Evolutionary conservation across 2,888 invertebrate species (phyloP).

Genomic region (Napeogenes sylphis): DNA sequence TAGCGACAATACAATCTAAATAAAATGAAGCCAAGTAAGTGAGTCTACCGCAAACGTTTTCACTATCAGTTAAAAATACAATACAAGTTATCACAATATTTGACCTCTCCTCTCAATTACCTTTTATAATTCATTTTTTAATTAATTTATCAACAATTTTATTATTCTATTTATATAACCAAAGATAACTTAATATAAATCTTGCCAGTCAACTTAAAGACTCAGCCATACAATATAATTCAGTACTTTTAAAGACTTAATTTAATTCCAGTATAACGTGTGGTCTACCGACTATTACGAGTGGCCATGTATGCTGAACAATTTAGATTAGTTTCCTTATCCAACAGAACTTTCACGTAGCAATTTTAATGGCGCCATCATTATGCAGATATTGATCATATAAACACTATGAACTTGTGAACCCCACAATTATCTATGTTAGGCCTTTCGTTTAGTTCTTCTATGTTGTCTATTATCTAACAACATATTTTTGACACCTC

Average conservation of each 20-base stretch:
- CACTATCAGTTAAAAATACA: slow-evolving; percentile 9
- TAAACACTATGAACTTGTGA: slow-evolving; percentile 22
- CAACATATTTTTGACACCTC: too few relatives aligned
- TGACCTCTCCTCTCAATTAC: slow-evolving; percentile 29
- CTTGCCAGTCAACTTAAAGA: slow-evolving; percentile 12
- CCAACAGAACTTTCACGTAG: slow-evolving; percentile 47
- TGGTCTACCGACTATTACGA: slow-evolving; percentile 43
- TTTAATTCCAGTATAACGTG: neutral
- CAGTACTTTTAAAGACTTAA: too few relatives aligned
- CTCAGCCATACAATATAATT: neutral
- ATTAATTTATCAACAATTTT: slow-evolving; percentile 11
- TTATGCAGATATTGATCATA: slow-evolving; percentile 63
- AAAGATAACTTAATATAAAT: slow-evolving; percentile 24
- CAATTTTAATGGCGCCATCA: slow-evolving; percentile 58
- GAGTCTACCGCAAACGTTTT: neutral
- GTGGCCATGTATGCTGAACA: slow-evolving; percentile 42
- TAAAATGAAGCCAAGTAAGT: neutral
- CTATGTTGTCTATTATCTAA: too few relatives aligned
- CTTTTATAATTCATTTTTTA: slow-evolving; percentile 5
- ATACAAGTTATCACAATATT: slow-evolving; percentile 22
- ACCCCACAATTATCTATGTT: slow-evolving; percentile 33
- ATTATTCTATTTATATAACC: slow-evolving; percentile 22
- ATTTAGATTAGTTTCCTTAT: slow-evolving; percentile 61
- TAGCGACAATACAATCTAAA: neutral
- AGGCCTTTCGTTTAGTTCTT: neutral